Percentiles rank a stretch among this genome's conserved stretches.
phyloP scores from a whole-genome alignment of 2,113 vertebrate genomes.

The Malaclemys terrapin region DNA sequence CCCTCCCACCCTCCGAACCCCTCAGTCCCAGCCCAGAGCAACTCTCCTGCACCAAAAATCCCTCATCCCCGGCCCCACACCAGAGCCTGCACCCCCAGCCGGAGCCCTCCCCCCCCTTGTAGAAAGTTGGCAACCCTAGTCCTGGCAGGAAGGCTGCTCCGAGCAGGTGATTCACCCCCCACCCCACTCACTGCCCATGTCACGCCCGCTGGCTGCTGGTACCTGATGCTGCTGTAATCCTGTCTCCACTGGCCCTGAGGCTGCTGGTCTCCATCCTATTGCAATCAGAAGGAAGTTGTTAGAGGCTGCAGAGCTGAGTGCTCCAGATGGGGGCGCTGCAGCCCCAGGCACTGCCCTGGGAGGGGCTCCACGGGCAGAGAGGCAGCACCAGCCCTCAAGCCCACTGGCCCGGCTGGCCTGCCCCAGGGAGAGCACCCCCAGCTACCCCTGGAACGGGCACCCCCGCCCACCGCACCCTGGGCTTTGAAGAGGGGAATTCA shows the following conservation, averaged over 20 bases:
- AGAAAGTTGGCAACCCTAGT: too few relatives aligned
- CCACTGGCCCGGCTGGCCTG: too few relatives aligned
- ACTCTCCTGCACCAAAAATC: too few relatives aligned
- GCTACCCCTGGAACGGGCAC: not conserved
- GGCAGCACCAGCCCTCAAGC: not conserved
- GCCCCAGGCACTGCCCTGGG: not conserved
- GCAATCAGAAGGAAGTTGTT: not conserved
- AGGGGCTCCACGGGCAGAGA: not conserved
- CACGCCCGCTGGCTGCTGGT: rapidly evolving
- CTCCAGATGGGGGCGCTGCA: not conserved
- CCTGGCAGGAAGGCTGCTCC: not conserved
- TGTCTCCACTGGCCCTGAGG: not conserved
- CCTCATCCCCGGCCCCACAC: too few relatives aligned
- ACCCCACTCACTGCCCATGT: not conserved
- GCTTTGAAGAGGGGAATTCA: not conserved
- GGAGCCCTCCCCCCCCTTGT: too few relatives aligned
- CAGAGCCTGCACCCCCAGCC: too few relatives aligned
- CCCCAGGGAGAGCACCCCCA: not conserved
- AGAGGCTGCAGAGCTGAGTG: not conserved
- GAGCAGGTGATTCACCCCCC: not conserved
- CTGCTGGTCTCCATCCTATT: not conserved
- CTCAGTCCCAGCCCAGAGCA: too few relatives aligned
- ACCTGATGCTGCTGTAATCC: conserved; percentile 65
- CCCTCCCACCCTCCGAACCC: too few relatives aligned
- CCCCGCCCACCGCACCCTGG: not conserved